Conservation (phyloP, 37 sponge, comb jelly and placozoan genomes). For the Ianthella basta region DNA sequence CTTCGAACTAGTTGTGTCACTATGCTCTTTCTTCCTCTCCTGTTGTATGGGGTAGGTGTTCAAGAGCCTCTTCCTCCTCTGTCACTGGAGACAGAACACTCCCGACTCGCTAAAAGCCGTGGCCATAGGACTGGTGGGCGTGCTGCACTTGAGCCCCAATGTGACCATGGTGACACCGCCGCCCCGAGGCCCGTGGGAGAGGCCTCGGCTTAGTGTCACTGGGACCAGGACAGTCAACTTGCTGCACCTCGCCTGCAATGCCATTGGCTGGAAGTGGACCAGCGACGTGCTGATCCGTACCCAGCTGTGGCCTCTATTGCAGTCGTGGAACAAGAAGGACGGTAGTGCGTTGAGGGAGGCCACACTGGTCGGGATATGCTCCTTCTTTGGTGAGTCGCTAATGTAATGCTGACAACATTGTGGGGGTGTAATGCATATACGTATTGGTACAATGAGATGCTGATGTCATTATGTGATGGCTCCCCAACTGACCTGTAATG, state of each 20-base stretch:
- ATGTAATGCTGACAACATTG: not conserved
- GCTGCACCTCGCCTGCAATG: not conserved
- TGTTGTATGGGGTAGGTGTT: not conserved
- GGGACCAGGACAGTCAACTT: not conserved
- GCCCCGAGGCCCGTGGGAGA: not conserved
- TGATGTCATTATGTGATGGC: no score
- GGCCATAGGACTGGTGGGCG: not conserved
- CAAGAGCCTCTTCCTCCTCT: slow-evolving; percentile 1
- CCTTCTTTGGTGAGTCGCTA: slow-evolving; percentile 2
- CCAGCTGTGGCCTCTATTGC: slow-evolving; percentile 8
- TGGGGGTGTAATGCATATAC: not conserved
- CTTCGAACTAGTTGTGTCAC: no score
- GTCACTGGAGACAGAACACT: slow-evolving; percentile 11
- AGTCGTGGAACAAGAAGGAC: slow-evolving; percentile 34
- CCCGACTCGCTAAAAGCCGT: not conserved
- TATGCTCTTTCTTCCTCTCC: no score
- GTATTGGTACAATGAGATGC: not conserved
- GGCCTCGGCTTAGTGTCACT: not conserved
- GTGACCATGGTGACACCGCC: not conserved
- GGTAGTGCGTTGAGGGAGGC: not conserved
- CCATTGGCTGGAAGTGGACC: slow-evolving; percentile 25
- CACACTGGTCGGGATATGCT: slow-evolving; percentile 17
- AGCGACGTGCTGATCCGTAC: slow-evolving; percentile 24
- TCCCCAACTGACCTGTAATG: no score
- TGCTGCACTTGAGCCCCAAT: slow-evolving; percentile 1